Conservation (phyloP, 2,888 invertebrate genomes). For the Eutolmus rufibarbis region DNA sequence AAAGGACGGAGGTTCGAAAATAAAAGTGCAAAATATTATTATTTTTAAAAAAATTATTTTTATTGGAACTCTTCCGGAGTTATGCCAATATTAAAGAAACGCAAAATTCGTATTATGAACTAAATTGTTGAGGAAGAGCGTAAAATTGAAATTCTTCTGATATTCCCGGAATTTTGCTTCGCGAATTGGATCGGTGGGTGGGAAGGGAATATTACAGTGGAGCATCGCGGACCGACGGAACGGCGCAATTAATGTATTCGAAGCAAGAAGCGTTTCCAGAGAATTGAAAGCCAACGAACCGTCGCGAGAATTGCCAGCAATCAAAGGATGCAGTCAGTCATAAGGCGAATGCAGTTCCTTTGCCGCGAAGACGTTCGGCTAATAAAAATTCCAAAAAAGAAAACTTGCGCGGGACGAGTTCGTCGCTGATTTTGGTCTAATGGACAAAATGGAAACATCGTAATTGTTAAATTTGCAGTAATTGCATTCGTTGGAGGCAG, state of each 20-base stretch:
- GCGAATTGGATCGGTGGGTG: not conserved
- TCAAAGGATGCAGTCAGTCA: not conserved
- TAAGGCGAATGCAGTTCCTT: not conserved
- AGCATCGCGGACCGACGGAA: not conserved
- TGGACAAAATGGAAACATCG: constrained; percentile 3
- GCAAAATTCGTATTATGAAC: not conserved
- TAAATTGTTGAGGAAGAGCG: not conserved
- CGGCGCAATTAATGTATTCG: not conserved
- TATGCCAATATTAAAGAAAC: not conserved
- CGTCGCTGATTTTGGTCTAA: not conserved
- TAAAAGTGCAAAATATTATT: not conserved
- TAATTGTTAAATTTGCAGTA: constrained; percentile 25
- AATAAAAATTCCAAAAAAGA: constrained; percentile 2
- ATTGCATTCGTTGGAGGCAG: not conserved
- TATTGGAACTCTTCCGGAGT: not conserved
- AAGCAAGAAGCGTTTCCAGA: not conserved
- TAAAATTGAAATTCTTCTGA: not conserved
- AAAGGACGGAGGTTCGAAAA: not conserved
- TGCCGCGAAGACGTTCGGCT: not conserved
- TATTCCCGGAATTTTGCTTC: not conserved
- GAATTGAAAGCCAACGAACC: not conserved
- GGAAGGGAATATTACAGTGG: not conserved
- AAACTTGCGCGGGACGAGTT: not conserved
- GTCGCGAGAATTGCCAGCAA: not conserved
- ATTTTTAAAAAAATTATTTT: not conserved